These are phyloP conservation scores for Coluber constrictor DNA, from an alignment of 2,797 vertebrate species.

Conservation along the genomic window DNA sequence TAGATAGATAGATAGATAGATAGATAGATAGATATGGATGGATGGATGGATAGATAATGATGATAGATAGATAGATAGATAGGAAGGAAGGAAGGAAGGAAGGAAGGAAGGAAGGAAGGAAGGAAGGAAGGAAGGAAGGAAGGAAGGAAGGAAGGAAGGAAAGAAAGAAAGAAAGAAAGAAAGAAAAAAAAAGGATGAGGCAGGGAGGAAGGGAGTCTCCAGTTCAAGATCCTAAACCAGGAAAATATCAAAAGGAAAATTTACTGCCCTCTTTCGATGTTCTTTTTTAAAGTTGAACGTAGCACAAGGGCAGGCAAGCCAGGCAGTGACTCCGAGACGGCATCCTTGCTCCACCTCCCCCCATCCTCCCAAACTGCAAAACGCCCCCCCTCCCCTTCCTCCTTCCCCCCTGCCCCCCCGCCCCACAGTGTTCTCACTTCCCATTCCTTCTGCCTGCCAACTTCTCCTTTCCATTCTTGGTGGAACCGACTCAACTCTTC, in stretches of 20 bases:
- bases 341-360: neutral
- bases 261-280: neutral
- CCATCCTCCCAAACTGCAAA: neutral
- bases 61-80: too few species aligned
- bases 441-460: neutral
- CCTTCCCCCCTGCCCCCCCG: rapidly evolving
- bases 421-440: neutral
- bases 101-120: too few species aligned
- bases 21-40: too few species aligned
- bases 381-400: neutral
- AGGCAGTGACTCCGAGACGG: too few species aligned
- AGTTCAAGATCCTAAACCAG: neutral
- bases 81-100: too few species aligned
- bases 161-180: neutral
- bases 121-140: too few species aligned
- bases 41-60: too few species aligned
- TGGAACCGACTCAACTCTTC: neutral
- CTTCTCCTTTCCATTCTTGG: neutral
- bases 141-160: neutral
- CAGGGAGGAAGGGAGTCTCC: neutral
- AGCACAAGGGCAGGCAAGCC: too few species aligned
- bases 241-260: neutral
- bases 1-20: too few species aligned
- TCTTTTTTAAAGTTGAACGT: neutral
- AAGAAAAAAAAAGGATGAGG: neutral